Base-by-base conservation (phyloP, 2,888 invertebrate species). In the Raillietiella orientalis region DNA sequence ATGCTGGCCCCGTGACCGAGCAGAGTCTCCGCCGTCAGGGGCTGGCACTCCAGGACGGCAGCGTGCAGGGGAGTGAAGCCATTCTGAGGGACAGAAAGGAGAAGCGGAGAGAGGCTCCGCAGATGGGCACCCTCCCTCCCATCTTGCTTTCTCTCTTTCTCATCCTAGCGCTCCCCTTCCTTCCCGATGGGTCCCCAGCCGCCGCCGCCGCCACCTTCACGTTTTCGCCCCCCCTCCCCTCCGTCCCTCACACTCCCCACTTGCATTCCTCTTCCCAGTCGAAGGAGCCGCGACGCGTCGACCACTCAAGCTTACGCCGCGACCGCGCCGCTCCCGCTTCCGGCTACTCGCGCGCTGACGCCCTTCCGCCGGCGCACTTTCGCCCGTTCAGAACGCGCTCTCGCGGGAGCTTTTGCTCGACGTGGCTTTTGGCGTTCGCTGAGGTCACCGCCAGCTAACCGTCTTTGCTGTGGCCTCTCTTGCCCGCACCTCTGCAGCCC, bases 61-160 rank as follows among this genome's bases (percentile, higher is more conserved):
- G 93, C 75, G 43, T 96, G 93, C 2, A 96, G 54, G 1, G 96
- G 90, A 17, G 96, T 96, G 48, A 82, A 87, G 47, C 87, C 84
- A 41, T 93, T 84, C 79, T 84, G 45, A 11, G 19, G 19, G 19
- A 17, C 19, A 17, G 19, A 17, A n/a, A 8, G 6, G 19, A 17
- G 19, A 17, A 17, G 19, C 19, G 6, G n/a, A n/a, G n/a, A 17
- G 19, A 8, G 19, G n/a, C 19, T 17, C 19, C 6, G 6, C 19
- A 6, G 19, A 8, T n/a, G 6, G 19, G 19, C 6, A 17, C 19
- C 19, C n/a, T 17, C 19, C n/a, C 19, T 17, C 19, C 19, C 6
- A 6, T 25, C 11, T 4, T 21, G 26, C 9, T 11, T 26, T 26
- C 21, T 13, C 11, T 10, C 3, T 25, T 27, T 6, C 14, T 28